phyloP scores from a whole-genome alignment of 2,113 vertebrate species.

The Salvelinus sp. region DNA sequence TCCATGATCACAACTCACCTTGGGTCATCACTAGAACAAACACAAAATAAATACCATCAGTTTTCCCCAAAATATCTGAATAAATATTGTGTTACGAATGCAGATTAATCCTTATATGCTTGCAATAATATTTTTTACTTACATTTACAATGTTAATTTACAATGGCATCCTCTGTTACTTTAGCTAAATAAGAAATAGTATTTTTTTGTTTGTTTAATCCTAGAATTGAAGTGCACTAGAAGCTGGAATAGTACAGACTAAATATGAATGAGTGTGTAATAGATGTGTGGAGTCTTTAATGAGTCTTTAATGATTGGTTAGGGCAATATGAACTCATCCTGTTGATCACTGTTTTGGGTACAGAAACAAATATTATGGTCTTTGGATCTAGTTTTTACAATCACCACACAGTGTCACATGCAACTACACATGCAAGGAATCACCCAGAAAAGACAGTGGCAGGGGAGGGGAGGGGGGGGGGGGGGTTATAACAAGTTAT shows the following conservation, averaged over 20 bases:
- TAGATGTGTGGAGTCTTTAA: background rate
- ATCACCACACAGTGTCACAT: background rate
- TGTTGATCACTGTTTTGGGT: background rate
- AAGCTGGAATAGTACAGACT: background rate
- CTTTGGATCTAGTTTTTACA: background rate
- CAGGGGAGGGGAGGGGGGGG: no score
- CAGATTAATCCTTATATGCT: background rate
- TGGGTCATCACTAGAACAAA: conserved; percentile 34
- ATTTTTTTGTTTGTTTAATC: background rate
- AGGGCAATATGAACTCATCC: background rate
- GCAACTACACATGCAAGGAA: conserved; percentile 4
- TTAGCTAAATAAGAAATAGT: conserved; percentile 18
- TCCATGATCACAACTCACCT: conserved; percentile 15
- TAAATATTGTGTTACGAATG: background rate
- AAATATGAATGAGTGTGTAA: background rate
- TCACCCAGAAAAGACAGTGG: no score
- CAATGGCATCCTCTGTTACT: conserved; percentile 19
- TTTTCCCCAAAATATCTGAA: conserved; percentile 7
- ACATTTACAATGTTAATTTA: conserved; percentile 21
- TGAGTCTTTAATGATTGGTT: background rate
- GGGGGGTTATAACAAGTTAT: no score
- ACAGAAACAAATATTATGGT: background rate
- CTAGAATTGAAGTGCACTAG: background rate
- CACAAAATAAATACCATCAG: conserved; percentile 7
- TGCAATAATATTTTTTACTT: conserved; percentile 9